Percentiles rank a stretch among this genome's conserved stretches.
phyloP scores from a whole-genome alignment of 1,140 invertebrate genomes.

The Antheraea mylitta region DNA sequence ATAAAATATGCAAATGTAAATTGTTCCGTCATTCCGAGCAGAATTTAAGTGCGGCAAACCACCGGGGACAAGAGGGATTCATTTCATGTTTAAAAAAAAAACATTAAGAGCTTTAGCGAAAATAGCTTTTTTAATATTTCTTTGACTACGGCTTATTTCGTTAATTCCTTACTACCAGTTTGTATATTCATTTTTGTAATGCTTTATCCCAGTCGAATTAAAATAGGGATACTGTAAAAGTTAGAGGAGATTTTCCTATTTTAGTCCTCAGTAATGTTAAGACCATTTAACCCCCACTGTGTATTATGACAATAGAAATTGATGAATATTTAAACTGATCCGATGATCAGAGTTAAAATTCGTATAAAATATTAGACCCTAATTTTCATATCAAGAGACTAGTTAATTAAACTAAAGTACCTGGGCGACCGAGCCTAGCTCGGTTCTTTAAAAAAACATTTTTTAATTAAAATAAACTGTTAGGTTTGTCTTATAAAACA shows the following conservation, averaged over 20 bases:
- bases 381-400: too few relatives aligned
- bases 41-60: constrained; percentile 10
- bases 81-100: constrained; percentile 11
- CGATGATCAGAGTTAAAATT: too few relatives aligned
- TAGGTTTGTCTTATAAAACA: too few relatives aligned
- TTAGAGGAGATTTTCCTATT: background rate
- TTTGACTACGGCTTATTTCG: background rate
- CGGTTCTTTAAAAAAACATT: too few relatives aligned
- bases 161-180: background rate
- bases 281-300: too few relatives aligned
- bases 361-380: too few relatives aligned
- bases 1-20: constrained; percentile 12
- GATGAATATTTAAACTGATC: too few relatives aligned
- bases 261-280: too few relatives aligned
- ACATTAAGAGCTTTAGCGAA: constrained; percentile 5
- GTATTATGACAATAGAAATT: too few relatives aligned
- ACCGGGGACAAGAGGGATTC: constrained; percentile 12
- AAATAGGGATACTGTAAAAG: background rate
- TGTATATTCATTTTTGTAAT: background rate
- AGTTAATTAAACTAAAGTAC: too few relatives aligned
- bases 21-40: background rate
- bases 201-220: background rate
- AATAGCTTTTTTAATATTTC: constrained; percentile 9
- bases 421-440: too few relatives aligned
- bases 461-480: too few relatives aligned